Evolutionary conservation across 2,888 invertebrate species (phyloP).

Genomic region (Micoletzkya japonica): DNA sequence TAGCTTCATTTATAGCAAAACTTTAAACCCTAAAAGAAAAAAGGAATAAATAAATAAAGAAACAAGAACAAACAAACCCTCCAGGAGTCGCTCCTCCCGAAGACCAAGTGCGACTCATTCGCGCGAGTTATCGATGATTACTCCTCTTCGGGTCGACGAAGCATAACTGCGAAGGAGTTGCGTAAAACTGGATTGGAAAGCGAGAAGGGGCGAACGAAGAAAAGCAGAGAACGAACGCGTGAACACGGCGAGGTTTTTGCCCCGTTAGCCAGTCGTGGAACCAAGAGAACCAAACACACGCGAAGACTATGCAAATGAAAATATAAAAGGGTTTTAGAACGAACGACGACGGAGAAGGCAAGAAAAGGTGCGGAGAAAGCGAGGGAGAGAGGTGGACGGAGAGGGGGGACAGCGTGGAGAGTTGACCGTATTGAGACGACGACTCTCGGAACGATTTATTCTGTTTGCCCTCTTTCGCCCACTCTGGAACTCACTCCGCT

Average conservation of each 20-base stretch:
- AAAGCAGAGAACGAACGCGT: neutral
- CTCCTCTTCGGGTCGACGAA: neutral
- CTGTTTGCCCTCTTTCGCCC: too few relatives aligned
- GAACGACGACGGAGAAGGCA: too few relatives aligned
- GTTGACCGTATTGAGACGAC: too few relatives aligned
- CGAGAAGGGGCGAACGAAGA: slow-evolving; percentile 3
- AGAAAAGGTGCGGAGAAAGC: too few relatives aligned
- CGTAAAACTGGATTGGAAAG: neutral
- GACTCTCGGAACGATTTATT: too few relatives aligned
- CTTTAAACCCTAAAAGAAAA: neutral
- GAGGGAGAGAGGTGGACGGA: too few relatives aligned
- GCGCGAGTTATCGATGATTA: neutral
- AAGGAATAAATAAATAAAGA: neutral
- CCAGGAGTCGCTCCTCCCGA: slow-evolving; percentile 31
- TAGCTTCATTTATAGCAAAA: too few relatives aligned
- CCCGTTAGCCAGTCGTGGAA: slow-evolving; percentile 5
- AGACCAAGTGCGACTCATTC: slow-evolving; percentile 29
- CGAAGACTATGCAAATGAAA: too few relatives aligned
- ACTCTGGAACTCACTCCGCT: too few relatives aligned
- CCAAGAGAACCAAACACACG: slow-evolving; percentile 5
- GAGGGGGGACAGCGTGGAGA: too few relatives aligned
- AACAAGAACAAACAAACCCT: slow-evolving; percentile 23
- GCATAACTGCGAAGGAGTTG: neutral
- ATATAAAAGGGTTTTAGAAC: too few relatives aligned
- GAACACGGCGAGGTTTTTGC: neutral